Conservation (phyloP, 2,888 invertebrate species). For the Rhimphoctona megacephalus region DNA sequence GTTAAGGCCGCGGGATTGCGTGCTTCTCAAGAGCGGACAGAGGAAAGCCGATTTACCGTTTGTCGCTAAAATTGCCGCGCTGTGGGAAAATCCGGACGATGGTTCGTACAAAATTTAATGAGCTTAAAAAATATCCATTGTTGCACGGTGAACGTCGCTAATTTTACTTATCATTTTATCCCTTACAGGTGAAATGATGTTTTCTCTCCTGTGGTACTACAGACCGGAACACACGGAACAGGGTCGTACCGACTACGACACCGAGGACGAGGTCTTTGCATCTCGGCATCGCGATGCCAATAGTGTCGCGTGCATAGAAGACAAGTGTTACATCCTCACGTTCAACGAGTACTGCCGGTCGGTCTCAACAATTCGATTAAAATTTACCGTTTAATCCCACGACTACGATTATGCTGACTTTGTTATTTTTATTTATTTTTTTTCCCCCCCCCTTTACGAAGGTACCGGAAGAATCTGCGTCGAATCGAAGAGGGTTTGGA, state of each 20-base stretch:
- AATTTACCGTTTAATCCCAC: background rate
- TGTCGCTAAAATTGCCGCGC: slow-evolving; percentile 96
- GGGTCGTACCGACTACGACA: slow-evolving; percentile 92
- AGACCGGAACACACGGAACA: slow-evolving; percentile 98
- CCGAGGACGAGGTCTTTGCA: slow-evolving; percentile 97
- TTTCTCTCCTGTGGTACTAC: slow-evolving; percentile 98
- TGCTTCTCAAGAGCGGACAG: slow-evolving; percentile 94
- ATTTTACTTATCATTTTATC: background rate
- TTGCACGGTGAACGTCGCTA: background rate
- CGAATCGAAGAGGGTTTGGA: slow-evolving; percentile 92
- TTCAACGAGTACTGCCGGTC: slow-evolving; percentile 99
- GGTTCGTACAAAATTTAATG: slow-evolving; percentile 86
- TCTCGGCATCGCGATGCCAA: slow-evolving; percentile 97
- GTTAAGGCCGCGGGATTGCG: slow-evolving; percentile 95
- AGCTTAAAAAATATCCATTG: background rate
- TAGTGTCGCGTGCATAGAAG: slow-evolving; percentile 98
- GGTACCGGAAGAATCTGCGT: slow-evolving; percentile 93
- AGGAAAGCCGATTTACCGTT: slow-evolving; percentile 95
- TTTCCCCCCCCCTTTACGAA: slow-evolving; percentile 85
- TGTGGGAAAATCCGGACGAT: slow-evolving; percentile 98
- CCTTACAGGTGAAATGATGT: slow-evolving; percentile 96
- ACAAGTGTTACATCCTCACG: slow-evolving; percentile 98
- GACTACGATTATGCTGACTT: no score
- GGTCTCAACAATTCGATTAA: slow-evolving; percentile 74
- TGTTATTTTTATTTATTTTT: slow-evolving; percentile 8